phyloP scores from a whole-genome alignment of 2,888 invertebrate genomes.

The Trissolcus brochymenae region DNA sequence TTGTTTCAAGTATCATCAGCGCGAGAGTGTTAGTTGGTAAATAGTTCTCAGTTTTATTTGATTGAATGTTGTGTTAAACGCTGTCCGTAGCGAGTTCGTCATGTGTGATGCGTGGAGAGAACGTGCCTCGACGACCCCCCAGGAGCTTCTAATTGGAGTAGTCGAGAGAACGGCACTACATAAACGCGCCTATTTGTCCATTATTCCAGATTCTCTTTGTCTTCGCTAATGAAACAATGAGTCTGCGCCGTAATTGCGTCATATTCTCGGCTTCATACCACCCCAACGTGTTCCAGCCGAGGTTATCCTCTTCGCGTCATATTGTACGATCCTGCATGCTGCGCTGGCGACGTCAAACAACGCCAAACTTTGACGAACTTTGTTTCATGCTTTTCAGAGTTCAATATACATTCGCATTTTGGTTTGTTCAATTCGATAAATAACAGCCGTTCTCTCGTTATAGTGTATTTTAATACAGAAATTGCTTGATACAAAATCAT shows the following conservation, averaged over 20 bases:
- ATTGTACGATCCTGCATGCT: constrained; percentile 48
- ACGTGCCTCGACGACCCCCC: constrained; percentile 67
- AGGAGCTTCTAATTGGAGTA: constrained; percentile 74
- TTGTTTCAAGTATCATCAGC: constrained; percentile 14
- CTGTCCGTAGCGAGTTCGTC: constrained; percentile 50
- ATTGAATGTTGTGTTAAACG: constrained; percentile 56
- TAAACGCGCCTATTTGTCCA: constrained; percentile 76
- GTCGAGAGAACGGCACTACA: constrained; percentile 69
- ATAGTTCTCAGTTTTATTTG: constrained; percentile 40
- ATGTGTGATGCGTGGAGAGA: constrained; percentile 58
- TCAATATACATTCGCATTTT: constrained; percentile 1
- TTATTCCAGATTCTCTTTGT: constrained; percentile 77
- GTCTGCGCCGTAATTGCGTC: constrained; percentile 74
- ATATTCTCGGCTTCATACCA: constrained; percentile 59
- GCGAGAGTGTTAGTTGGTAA: constrained; percentile 36
- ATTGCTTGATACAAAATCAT: not conserved
- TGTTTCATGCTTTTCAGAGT: not conserved
- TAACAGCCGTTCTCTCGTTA: not conserved
- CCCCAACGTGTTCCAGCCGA: constrained; percentile 59
- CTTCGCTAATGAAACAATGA: constrained; percentile 76
- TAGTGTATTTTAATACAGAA: not conserved
- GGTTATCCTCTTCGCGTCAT: constrained; percentile 63
- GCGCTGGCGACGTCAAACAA: constrained; percentile 34
- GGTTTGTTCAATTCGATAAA: not conserved
- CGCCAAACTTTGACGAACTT: constrained; percentile 1